A percentile compares a stretch with the other conserved stretches of the same genome.
phyloP scores from a whole-genome alignment of 2,113 vertebrate genomes.

The Sebastes schlegelii region DNA sequence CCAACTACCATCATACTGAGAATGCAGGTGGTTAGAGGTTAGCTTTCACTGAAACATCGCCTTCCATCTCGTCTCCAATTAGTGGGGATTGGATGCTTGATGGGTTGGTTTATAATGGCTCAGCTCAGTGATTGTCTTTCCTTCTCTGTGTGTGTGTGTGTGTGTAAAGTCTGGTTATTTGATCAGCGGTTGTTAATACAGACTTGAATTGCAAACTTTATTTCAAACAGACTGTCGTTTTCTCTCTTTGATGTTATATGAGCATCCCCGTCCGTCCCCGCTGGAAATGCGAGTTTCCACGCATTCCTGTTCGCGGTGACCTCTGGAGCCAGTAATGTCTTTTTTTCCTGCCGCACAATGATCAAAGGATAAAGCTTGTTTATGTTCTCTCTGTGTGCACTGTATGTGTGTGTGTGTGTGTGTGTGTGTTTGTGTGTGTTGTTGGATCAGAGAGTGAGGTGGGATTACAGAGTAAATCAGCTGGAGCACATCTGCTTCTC shows the following conservation, averaged over 20 bases:
- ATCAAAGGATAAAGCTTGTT: conserved; percentile 66
- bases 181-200: conserved; percentile 44
- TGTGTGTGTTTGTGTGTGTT: conserved; percentile 15
- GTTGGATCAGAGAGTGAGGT: conserved; percentile 51
- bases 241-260: conserved; percentile 48
- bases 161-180: conserved; percentile 47
- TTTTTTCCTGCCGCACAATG: conserved; percentile 46
- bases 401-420: conserved; percentile 18
- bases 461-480: conserved; percentile 74
- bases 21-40: conserved; percentile 43
- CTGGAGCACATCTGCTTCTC: conserved; percentile 73
- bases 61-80: conserved; percentile 46
- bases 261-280: conserved; percentile 41
- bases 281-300: conserved; percentile 32
- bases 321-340: conserved; percentile 41
- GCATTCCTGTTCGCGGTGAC: conserved; percentile 24
- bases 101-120: conserved; percentile 53
- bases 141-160: conserved; percentile 22
- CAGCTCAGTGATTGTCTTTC: conserved; percentile 45
- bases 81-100: conserved; percentile 42
- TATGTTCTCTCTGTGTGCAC: conserved; percentile 29
- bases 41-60: conserved; percentile 22
- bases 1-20: conserved; percentile 15
- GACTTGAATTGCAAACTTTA: conserved; percentile 39
- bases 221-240: conserved; percentile 48